These are phyloP conservation scores for Pseudois nayaur DNA, from an alignment of 2,113 vertebrate genomes.

Conservation along the genomic window DNA sequence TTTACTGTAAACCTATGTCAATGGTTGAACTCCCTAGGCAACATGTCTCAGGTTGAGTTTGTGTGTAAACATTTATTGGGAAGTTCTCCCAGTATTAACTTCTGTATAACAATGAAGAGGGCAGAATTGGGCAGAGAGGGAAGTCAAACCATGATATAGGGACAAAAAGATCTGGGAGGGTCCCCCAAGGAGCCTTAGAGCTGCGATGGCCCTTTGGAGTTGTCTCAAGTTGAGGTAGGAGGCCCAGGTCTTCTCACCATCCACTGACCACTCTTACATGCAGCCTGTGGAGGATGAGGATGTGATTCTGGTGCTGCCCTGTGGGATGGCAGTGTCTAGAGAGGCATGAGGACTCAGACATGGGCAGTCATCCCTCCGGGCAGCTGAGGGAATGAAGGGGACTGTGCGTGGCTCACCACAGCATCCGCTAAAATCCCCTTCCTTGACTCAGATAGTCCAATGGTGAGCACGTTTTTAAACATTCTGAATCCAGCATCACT, in stretches of 20 bases:
- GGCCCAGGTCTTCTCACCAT: not conserved
- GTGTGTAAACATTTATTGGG: not conserved
- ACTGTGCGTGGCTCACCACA: not conserved
- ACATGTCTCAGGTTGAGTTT: not conserved
- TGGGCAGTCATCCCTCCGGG: not conserved
- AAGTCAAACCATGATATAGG: not conserved
- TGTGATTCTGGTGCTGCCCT: not conserved
- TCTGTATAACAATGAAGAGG: not conserved
- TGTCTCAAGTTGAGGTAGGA: not conserved
- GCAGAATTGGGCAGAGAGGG: not conserved
- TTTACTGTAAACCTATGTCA: not conserved
- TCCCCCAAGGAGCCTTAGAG: not conserved
- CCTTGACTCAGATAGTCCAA: not conserved
- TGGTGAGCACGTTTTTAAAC: not conserved
- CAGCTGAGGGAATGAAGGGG: not conserved
- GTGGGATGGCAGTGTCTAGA: not conserved
- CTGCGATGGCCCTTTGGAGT: not conserved
- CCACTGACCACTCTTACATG: not conserved
- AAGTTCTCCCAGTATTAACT: not conserved
- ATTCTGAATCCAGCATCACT: not conserved
- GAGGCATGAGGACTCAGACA: not conserved
- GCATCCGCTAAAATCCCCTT: not conserved
- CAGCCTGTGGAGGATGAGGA: not conserved
- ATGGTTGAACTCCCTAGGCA: not conserved
- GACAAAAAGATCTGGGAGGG: not conserved